A percentile compares a stretch with the other conserved stretches of the same genome.
phyloP scores from a whole-genome alignment of 2,888 invertebrate genomes.

The Troilus luridus region DNA sequence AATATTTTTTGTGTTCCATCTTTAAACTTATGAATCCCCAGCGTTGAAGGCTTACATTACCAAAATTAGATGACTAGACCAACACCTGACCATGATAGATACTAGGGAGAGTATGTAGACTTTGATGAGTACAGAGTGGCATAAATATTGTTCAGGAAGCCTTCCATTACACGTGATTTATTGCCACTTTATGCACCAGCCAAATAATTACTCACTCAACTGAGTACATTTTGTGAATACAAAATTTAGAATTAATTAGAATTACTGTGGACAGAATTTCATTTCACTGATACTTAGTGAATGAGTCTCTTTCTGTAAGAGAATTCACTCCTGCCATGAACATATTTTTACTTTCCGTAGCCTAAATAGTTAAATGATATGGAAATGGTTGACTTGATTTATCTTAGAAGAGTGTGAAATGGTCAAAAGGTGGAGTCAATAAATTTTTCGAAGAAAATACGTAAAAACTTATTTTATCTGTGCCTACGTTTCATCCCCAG shows the following conservation, averaged over 20 bases:
- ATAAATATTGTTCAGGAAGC: not conserved
- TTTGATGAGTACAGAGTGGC: not conserved
- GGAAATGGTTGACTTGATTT: too few species aligned
- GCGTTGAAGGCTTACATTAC: not conserved
- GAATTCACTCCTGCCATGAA: too few species aligned
- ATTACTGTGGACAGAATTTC: not conserved
- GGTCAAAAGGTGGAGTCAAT: too few species aligned
- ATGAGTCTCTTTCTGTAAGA: too few species aligned
- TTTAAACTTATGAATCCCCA: not conserved
- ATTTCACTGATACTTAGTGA: not conserved
- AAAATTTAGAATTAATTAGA: too few species aligned
- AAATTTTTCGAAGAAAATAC: too few species aligned
- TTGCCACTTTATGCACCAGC: not conserved
- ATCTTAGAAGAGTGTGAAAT: too few species aligned
- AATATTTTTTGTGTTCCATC: not conserved
- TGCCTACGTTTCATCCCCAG: too few species aligned
- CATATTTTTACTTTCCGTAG: too few species aligned
- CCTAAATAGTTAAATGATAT: too few species aligned
- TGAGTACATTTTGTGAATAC: not conserved
- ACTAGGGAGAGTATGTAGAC: not conserved
- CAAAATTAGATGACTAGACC: not conserved
- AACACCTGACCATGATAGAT: not conserved
- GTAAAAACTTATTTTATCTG: too few species aligned
- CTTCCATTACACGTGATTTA: constrained; percentile 3
- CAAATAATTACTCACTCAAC: not conserved